phyloP scores from a whole-genome alignment of 2,888 invertebrate genomes.

The Platycnemis pennipes region DNA sequence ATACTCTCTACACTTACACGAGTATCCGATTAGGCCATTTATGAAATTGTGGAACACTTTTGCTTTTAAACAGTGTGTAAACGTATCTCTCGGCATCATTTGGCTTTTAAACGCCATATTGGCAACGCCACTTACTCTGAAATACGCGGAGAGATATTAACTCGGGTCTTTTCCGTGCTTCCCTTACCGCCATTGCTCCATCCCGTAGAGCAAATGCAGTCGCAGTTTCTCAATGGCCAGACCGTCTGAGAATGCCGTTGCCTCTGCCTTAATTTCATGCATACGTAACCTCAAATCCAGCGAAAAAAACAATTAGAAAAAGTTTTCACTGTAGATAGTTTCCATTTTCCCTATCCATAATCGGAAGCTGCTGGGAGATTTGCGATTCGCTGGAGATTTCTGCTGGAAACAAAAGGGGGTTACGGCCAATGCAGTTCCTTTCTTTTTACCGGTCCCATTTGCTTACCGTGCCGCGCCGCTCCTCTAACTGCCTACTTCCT shows the following conservation, averaged over 20 bases:
- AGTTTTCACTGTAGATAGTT: background rate
- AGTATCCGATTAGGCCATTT: background rate
- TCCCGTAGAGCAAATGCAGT: background rate
- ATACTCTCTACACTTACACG: too few relatives aligned
- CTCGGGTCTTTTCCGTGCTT: background rate
- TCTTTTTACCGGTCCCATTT: constrained; percentile 4
- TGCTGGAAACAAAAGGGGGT: background rate
- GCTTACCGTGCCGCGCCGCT: background rate
- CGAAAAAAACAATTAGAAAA: background rate
- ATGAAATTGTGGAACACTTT: background rate
- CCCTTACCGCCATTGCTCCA: background rate
- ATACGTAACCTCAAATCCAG: background rate
- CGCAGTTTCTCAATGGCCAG: background rate
- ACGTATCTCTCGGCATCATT: background rate
- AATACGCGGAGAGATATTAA: background rate
- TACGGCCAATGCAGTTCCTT: background rate
- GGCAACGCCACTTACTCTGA: background rate
- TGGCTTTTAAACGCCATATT: background rate
- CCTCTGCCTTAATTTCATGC: background rate
- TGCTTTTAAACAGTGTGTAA: background rate
- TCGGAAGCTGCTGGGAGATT: background rate
- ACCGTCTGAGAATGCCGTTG: background rate
- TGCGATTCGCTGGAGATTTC: background rate
- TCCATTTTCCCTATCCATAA: background rate
- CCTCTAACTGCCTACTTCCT: background rate